These are phyloP conservation scores for Cryptophagus acutangulus DNA, from an alignment of 2,888 invertebrate genomes.

Conservation along the genomic window DNA sequence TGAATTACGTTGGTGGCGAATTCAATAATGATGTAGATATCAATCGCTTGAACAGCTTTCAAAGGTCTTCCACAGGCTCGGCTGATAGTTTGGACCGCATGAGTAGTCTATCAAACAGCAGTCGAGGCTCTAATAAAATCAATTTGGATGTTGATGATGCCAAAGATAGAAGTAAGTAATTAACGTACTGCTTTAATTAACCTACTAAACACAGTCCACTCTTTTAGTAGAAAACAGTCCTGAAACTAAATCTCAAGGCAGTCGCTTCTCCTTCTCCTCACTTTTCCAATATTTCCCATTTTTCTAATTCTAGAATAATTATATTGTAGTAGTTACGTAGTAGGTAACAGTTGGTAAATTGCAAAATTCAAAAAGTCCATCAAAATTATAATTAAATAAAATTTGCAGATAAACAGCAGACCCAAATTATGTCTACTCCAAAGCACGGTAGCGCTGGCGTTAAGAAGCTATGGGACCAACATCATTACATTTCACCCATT, in stretches of 20 bases:
- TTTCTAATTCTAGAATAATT: too few species aligned
- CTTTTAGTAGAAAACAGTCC: constrained; percentile 4
- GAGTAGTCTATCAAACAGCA: constrained; percentile 44
- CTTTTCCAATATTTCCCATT: too few species aligned
- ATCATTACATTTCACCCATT: constrained; percentile 41
- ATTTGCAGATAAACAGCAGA: constrained; percentile 36
- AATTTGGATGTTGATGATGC: constrained; percentile 45
- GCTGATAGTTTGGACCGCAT: constrained; percentile 45
- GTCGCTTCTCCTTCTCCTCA: too few species aligned
- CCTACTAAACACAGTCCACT: too few species aligned
- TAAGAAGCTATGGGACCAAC: constrained; percentile 28
- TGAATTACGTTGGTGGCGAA: too few species aligned
- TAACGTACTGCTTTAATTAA: too few species aligned
- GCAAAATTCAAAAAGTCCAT: too few species aligned
- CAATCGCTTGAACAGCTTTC: neutral
- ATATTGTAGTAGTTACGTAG: too few species aligned
- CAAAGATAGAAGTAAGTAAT: constrained; percentile 40
- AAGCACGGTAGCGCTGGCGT: constrained; percentile 26
- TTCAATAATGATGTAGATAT: neutral
- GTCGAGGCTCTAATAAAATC: constrained; percentile 42
- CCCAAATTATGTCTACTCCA: constrained; percentile 46
- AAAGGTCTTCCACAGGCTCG: constrained; percentile 36
- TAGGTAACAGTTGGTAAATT: too few species aligned
- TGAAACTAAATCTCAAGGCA: too few species aligned
- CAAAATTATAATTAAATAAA: too few species aligned